Evolutionary conservation across 2,113 vertebrate species (phyloP), one percentile per base, ranked within the genome.

Genomic region (Balaenoptera acutorostrata): DNA sequence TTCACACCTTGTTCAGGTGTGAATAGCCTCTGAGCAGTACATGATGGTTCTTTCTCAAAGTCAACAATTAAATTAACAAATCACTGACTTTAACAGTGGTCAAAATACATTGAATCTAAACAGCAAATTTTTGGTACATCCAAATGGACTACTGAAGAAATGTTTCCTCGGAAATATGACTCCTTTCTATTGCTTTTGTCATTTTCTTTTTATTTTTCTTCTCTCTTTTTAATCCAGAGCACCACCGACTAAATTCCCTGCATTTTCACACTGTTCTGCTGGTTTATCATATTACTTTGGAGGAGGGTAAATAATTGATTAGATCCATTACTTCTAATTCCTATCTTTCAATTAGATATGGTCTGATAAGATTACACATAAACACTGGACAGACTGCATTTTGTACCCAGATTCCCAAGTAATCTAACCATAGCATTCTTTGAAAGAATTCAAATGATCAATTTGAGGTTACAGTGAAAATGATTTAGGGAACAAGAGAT

Each of bases 381-480:
- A 92, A 75, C 61, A 90, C 81, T 46, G 39, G 61, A 92, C 29
- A 89, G 63, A 88, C 55, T 93, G 5, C 7, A 66, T 75, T 93
- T 90, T 92, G 52, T 36, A 81, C 17, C 36, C 49, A 93, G 64
- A 80, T 63, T 95, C 39, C 64, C 72, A 81, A 90, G 72, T 41
- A 94, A 69, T 57, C n/a, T 46, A 81, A 69, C 33, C 20, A 59
- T 59, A 15, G 12, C 33, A 64, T 69, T 80, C 61, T 88, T 90
- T 33, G 59, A 96, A 98, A 91, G 31, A 96, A 92, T 91, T 95
- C 15, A 91, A 88, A 93, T 78, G 41, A 90, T n/a, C 39, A 64
- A 49, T 68, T 39, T 49, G 71, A n/a, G 23, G 39, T 61, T 68
- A 52, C 15, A 72, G 39, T 63, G 52, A 44, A 88, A 97, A 88